phyloP scores from a whole-genome alignment of 2,113 vertebrate genomes.

The Heterotilapia buettikoferi region DNA sequence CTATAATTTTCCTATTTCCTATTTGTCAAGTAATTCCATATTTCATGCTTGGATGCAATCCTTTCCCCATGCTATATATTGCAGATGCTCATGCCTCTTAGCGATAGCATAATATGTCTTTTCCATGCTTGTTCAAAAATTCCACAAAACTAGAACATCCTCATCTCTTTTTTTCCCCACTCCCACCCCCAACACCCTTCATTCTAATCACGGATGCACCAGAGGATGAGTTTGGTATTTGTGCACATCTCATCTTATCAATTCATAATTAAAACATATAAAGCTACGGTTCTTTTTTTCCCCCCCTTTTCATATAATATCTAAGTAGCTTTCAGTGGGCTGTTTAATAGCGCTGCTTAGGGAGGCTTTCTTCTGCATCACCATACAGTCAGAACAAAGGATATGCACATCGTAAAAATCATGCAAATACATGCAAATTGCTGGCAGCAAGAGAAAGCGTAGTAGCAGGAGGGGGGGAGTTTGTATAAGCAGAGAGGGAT shows the following conservation, averaged over 20 bases:
- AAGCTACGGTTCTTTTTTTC: neutral
- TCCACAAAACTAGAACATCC: constrained; percentile 28
- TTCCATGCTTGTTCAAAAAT: constrained; percentile 39
- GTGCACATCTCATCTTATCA: neutral
- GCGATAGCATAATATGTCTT: constrained; percentile 49
- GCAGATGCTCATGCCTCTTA: constrained; percentile 47
- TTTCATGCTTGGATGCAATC: constrained; percentile 57
- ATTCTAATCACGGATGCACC: neutral
- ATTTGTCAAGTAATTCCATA: constrained; percentile 56
- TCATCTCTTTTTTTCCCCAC: neutral
- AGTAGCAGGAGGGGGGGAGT: constrained; percentile 9
- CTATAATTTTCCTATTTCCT: constrained; percentile 39
- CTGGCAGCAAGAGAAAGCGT: constrained; percentile 70
- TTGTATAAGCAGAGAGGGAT: constrained; percentile 46
- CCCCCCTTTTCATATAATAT: constrained; percentile 43
- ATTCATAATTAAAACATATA: constrained; percentile 53
- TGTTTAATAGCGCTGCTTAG: constrained; percentile 18
- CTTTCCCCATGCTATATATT: constrained; percentile 35
- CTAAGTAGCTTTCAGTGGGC: constrained; percentile 24
- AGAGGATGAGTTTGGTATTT: neutral
- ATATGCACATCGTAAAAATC: constrained; percentile 75
- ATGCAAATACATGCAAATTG: constrained; percentile 88
- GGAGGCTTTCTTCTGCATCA: constrained; percentile 61
- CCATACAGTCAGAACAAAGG: constrained; percentile 84
- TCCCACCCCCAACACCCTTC: neutral